phyloP scores from a whole-genome alignment of 2,113 vertebrate genomes.

The Ictalurus furcatus region DNA sequence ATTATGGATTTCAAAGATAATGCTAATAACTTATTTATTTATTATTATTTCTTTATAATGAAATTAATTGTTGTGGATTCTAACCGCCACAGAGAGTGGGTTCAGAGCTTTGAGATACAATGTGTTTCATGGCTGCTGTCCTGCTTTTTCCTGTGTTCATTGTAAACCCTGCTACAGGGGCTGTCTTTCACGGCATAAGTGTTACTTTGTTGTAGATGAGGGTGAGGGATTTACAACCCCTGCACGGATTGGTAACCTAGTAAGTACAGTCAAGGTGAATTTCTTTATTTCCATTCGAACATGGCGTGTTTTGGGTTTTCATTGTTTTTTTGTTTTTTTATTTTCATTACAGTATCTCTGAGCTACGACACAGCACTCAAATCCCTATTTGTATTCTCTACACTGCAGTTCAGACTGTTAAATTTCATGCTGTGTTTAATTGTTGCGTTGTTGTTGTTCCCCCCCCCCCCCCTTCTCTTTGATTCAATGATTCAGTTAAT shows the following conservation, averaged over 20 bases:
- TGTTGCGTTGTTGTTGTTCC: conserved; percentile 7
- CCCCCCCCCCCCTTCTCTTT: neutral
- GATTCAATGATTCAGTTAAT: conserved; percentile 22
- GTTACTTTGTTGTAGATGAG: conserved; percentile 95
- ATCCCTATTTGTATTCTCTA: conserved; percentile 52
- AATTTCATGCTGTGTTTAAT: conserved; percentile 9
- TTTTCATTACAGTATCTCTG: conserved; percentile 19
- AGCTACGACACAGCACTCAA: conserved; percentile 55
- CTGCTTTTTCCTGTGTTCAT: conserved; percentile 62
- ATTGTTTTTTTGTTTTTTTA: neutral
- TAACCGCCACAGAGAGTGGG: conserved; percentile 37
- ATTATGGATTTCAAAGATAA: neutral
- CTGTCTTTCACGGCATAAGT: conserved; percentile 90
- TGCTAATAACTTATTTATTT: neutral
- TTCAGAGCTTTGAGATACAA: conserved; percentile 24
- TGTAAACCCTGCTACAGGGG: conserved; percentile 80
- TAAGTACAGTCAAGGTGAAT: conserved; percentile 90
- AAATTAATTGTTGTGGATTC: neutral
- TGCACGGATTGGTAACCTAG: conserved; percentile 88
- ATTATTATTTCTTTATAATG: neutral
- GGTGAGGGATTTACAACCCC: conserved; percentile 84
- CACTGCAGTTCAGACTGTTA: conserved; percentile 42
- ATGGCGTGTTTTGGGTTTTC: conserved; percentile 66
- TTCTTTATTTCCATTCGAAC: conserved; percentile 79
- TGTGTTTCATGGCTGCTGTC: conserved; percentile 30